Conservation (phyloP, 2,113 vertebrate genomes). For the Notarius lentiginosus region DNA sequence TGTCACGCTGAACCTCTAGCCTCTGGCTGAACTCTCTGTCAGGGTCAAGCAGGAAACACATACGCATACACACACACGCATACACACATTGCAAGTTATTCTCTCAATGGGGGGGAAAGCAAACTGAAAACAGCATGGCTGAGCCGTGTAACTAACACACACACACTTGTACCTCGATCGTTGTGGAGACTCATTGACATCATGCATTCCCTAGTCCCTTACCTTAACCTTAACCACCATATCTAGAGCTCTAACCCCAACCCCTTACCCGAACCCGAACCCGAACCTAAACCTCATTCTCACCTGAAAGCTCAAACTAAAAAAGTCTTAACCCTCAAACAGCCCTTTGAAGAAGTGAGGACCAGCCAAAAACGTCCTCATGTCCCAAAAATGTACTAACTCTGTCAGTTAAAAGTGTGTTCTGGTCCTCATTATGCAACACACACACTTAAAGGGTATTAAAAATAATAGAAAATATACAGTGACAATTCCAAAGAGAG, state of each 20-base stretch:
- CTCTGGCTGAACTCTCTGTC: slow-evolving; percentile 68
- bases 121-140: slow-evolving; percentile 47
- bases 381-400: too few species aligned
- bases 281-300: too few species aligned
- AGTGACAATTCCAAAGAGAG: neutral
- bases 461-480: neutral
- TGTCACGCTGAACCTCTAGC: slow-evolving; percentile 62
- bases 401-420: too few species aligned
- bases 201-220: too few species aligned
- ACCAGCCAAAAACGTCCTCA: too few species aligned
- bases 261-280: too few species aligned
- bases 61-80: slow-evolving; percentile 52
- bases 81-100: slow-evolving; percentile 51
- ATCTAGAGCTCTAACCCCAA: too few species aligned
- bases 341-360: too few species aligned
- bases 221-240: too few species aligned
- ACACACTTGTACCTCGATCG: neutral
- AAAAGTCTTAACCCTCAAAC: too few species aligned
- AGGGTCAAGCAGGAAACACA: slow-evolving; percentile 66
- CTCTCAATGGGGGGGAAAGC: slow-evolving; percentile 59
- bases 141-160: slow-evolving; percentile 16
- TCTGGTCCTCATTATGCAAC: neutral
- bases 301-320: too few species aligned
- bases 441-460: neutral
- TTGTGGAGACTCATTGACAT: too few species aligned